These are phyloP conservation scores for Empidonax traillii DNA, from an alignment of 2,113 vertebrate species.

Conservation along the genomic window DNA sequence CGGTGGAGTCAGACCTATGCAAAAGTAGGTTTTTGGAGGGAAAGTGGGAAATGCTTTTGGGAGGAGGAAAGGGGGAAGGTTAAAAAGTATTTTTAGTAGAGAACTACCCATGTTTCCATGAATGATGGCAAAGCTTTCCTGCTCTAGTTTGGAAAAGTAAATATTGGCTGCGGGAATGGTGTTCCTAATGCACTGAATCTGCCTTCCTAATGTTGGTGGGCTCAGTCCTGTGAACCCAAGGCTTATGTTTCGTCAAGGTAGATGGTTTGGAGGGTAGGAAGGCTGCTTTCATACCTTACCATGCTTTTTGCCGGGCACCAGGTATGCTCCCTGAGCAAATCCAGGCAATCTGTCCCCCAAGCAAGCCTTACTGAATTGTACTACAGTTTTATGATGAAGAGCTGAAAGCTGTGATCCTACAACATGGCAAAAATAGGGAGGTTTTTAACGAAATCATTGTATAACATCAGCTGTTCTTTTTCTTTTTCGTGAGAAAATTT, in stretches of 20 bases:
- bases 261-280: not conserved
- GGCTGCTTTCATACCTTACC: not conserved
- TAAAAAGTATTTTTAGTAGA: conserved; percentile 19
- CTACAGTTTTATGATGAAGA: not conserved
- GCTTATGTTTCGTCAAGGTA: not conserved
- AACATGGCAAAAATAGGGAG: not conserved
- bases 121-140: not conserved
- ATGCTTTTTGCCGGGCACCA: not conserved
- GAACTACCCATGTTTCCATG: not conserved
- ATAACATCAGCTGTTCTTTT: not conserved
- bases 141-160: conserved; percentile 27
- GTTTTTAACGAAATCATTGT: not conserved
- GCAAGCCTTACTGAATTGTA: not conserved
- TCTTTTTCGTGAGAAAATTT: not conserved
- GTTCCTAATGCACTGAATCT: not conserved
- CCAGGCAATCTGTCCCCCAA: not conserved
- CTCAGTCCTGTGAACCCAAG: not conserved
- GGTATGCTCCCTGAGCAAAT: not conserved
- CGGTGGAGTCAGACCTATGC: not conserved
- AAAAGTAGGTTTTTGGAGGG: not conserved
- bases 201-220: not conserved
- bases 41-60: not conserved
- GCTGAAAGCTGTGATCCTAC: not conserved
- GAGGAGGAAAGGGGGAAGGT: not conserved
- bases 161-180: not conserved